Base-by-base conservation (phyloP, 2,888 invertebrate genomes). In the Synergus umbraculus region DNA sequence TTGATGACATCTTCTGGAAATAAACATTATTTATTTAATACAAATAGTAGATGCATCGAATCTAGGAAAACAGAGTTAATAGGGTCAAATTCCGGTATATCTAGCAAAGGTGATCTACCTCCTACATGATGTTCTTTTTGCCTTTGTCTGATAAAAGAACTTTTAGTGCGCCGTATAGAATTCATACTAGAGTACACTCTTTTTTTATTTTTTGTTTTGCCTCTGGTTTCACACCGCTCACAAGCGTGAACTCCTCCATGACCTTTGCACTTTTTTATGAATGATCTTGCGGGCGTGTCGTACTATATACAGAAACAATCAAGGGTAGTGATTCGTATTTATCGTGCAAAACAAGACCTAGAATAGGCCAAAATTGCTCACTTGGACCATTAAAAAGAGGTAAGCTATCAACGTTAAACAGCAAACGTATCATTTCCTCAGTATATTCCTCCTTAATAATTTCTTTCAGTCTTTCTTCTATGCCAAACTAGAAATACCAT, bases 241-340 rank as follows among this genome's bases (percentile, higher is more conserved):
- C 5, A 54, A 54, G 49, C 49, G n/a, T 54, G 8, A 54, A 54
- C 5, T 0, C 7, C 49, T 1, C 7, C 7, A 49, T 49, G 49
- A 49, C 15, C 49, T 7, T 49, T 49, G 5, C 15, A 49, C 15
- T 49, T 49, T 76, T 84, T 83, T 7, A 83, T 64, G 67, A 76
- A 84, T 9, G 81, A 41, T 46, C 83, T 60, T 18, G 83, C 85
- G n/a, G 82, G 81, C 15, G 80, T 76, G 66, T 84, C 82, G 12
- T 79, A 73, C 79, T 81, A 69, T 64, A 82, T 13, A 83, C 12
- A n/a, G 67, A 77, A 76, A 79, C 69, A 12, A 82, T 12, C 44
- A 83, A 79, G 4, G 81, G 83, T 66, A 77, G 60, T 44, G 78
- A 76, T n/a, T 54, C n/a, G 44, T 84, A 84, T 13, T 78, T 15